These are phyloP conservation scores for Trissoscelio sp. DNA, from an alignment of 2,888 invertebrate species.

Conservation along the genomic window DNA sequence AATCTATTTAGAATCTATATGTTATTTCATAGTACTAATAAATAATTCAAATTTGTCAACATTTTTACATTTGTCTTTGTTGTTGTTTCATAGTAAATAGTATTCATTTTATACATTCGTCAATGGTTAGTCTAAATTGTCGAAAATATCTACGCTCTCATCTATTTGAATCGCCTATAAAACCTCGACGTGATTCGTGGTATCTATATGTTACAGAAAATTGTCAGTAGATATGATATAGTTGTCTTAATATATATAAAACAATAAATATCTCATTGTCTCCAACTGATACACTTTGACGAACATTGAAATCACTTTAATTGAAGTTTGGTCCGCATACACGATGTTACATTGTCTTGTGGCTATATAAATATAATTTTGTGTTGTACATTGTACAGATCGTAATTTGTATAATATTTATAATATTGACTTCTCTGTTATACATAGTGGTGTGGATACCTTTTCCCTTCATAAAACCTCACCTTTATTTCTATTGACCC, in stretches of 20 bases:
- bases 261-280: conserved; percentile 14
- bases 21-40: conserved; percentile 33
- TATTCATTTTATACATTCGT: conserved; percentile 36
- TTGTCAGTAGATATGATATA: conserved; percentile 11
- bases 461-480: no score
- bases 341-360: conserved; percentile 25
- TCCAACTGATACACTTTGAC: conserved; percentile 22
- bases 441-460: conserved; percentile 46
- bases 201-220: conserved; percentile 45
- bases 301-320: conserved; percentile 44
- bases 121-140: conserved; percentile 34
- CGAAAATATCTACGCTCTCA: conserved; percentile 55
- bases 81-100: conserved; percentile 18
- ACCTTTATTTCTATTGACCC: no score
- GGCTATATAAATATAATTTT: conserved; percentile 58
- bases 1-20: conserved; percentile 39
- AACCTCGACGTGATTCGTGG: conserved; percentile 24
- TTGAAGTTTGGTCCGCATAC: conserved; percentile 59
- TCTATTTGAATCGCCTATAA: conserved; percentile 46
- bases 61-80: conserved; percentile 26
- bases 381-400: conserved; percentile 41
- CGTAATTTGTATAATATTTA: conserved; percentile 32
- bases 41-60: conserved; percentile 33
- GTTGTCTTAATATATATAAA: conserved; percentile 4
- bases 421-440: conserved; percentile 57